Percentiles rank a stretch among this genome's conserved stretches.
Conservation (phyloP, 2,113 vertebrate species). For the Plestiodon gilberti region DNA sequence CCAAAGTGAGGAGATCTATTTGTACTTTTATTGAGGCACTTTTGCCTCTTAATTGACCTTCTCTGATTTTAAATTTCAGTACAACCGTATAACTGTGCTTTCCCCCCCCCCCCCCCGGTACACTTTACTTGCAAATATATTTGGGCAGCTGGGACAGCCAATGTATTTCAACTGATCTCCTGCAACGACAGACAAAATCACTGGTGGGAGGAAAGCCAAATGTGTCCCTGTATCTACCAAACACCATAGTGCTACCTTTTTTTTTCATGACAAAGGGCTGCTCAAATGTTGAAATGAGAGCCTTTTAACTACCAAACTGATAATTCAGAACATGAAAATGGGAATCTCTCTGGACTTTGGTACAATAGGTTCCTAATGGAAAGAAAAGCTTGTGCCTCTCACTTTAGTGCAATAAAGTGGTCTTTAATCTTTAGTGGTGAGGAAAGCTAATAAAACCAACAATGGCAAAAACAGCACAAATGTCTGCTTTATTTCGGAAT, state of each 20-base stretch:
- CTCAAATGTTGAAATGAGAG: not conserved
- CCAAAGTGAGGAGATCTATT: slow-evolving; percentile 9
- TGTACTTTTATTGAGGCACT: not conserved
- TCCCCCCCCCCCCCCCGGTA: not conserved
- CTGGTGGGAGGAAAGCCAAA: not conserved
- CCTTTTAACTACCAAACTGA: not conserved
- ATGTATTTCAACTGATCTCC: slow-evolving; percentile 5
- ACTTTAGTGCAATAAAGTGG: not conserved
- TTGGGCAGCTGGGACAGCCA: not conserved
- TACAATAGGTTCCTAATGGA: not conserved
- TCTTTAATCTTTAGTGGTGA: not conserved
- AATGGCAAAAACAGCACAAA: not conserved
- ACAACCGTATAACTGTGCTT: not conserved
- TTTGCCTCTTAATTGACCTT: not conserved
- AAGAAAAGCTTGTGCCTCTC: not conserved
- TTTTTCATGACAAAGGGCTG: not conserved
- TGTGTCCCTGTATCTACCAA: not conserved
- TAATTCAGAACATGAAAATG: not conserved
- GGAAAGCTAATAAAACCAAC: not conserved
- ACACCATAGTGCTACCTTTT: not conserved
- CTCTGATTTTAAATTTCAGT: not conserved
- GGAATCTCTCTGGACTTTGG: not conserved
- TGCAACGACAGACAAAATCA: not conserved
- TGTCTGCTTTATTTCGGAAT: not conserved
- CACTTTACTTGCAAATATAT: not conserved